Conservation (phyloP, 2,113 vertebrate genomes). For the Sylvia atricapilla region DNA sequence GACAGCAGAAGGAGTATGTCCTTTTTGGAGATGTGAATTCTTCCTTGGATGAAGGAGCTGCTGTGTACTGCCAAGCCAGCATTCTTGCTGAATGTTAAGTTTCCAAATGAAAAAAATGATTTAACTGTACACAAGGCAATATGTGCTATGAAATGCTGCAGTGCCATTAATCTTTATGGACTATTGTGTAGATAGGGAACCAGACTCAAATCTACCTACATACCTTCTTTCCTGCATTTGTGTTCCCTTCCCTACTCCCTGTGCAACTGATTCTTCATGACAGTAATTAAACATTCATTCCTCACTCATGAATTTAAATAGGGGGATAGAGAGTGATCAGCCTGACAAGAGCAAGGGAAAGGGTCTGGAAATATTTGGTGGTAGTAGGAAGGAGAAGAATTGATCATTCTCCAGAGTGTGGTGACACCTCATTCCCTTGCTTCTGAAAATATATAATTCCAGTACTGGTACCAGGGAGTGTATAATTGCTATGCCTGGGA, state of each 20-base stretch:
- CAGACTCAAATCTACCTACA: neutral
- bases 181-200: neutral
- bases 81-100: slow-evolving; percentile 37
- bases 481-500: neutral
- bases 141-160: neutral
- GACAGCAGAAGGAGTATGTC: slow-evolving; percentile 39
- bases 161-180: neutral
- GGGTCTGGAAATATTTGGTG: neutral
- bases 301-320: neutral
- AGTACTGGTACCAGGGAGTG: neutral
- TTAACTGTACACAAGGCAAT: neutral
- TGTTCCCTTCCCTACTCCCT: neutral
- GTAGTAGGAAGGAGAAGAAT: neutral
- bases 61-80: slow-evolving; percentile 33
- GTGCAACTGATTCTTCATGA: neutral
- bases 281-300: neutral
- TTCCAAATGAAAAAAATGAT: slow-evolving; percentile 29
- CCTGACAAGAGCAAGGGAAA: neutral
- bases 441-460: neutral
- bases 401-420: neutral
- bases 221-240: neutral
- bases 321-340: neutral
- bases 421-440: neutral
- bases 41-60: slow-evolving; percentile 31
- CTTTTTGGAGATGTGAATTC: slow-evolving; percentile 16